Percentiles rank a stretch among this genome's conserved stretches.
These are phyloP conservation scores for Limnephilus marmoratus DNA, from an alignment of 2,888 invertebrate genomes.

Conservation along the genomic window DNA sequence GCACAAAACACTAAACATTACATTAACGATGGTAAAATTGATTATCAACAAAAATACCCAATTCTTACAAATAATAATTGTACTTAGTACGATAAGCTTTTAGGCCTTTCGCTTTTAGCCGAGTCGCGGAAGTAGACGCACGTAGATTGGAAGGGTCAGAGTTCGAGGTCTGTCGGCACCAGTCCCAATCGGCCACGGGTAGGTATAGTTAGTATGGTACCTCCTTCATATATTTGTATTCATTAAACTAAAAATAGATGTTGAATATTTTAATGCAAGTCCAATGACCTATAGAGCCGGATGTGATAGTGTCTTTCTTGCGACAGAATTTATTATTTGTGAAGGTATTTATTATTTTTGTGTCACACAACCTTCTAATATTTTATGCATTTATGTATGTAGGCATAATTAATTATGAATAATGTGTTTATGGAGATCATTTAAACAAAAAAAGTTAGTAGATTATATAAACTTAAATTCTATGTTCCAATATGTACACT, in stretches of 20 bases:
- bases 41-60: background rate
- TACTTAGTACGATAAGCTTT: background rate
- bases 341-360: background rate
- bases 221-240: background rate
- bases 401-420: too few species aligned
- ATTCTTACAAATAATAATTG: background rate
- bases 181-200: background rate
- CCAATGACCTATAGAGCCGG: background rate
- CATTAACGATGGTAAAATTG: background rate
- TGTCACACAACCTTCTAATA: background rate
- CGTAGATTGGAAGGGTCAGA: background rate
- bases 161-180: background rate
- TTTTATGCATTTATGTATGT: background rate
- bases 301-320: background rate
- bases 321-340: background rate
- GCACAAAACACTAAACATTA: too few species aligned
- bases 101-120: background rate
- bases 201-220: too few species aligned
- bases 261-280: background rate
- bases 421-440: too few species aligned
- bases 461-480: too few species aligned
- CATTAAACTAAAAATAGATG: background rate
- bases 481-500: too few species aligned
- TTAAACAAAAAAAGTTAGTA: too few species aligned
- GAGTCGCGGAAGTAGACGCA: background rate